Base-by-base conservation (phyloP, 1,140 invertebrate species). In the Zaprionus inermis region DNA sequence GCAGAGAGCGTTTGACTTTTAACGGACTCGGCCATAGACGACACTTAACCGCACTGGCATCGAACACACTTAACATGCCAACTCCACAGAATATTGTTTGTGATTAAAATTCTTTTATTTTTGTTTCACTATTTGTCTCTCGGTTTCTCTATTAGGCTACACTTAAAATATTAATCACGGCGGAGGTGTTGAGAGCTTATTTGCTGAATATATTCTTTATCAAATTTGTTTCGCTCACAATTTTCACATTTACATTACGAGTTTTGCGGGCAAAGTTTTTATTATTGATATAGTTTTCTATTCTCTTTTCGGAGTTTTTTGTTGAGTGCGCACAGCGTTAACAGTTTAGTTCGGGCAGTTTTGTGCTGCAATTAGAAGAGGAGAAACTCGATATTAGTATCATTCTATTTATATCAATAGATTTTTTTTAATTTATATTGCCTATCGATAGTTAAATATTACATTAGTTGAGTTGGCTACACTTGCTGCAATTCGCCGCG, bases 1-100 rank as follows among this genome's bases (percentile, higher is more conserved):
- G 91, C 92, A 92, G 92, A 92, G 92, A 92, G 92, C 92, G 90
- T 91, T 85, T 92, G 88, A 89, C 89, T 90, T 90, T 90, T 92
- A 92, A 89, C 91, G 90, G 90, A 92, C 89, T 92, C 91, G 90
- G 92, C 92, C 92, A 92, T 92, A 92, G 91, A 92, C 92, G 91
- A 92, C 91, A 92, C 91, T 92, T 92, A 91, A 91, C 85, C 90
- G 83, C 84, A 82, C 80, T 81, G 85, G 84, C 84, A 91, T 91
- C 90, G 84, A 92, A 90, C 90, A 81, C 90, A 82, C 90, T 91
- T 76, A 91, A 91, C 90, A 91, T 91, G 90, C 90, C 90, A 90
- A 70, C 74, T 80, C 70, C 67, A 74, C 81, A 77, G 14, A 78
- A 69, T 70, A 77, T 83, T 79, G 73, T 77, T 78, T 70, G 55